These are phyloP conservation scores for Acrossocheilus fasciatus DNA, from an alignment of 2,797 vertebrate genomes.

Conservation along the genomic window DNA sequence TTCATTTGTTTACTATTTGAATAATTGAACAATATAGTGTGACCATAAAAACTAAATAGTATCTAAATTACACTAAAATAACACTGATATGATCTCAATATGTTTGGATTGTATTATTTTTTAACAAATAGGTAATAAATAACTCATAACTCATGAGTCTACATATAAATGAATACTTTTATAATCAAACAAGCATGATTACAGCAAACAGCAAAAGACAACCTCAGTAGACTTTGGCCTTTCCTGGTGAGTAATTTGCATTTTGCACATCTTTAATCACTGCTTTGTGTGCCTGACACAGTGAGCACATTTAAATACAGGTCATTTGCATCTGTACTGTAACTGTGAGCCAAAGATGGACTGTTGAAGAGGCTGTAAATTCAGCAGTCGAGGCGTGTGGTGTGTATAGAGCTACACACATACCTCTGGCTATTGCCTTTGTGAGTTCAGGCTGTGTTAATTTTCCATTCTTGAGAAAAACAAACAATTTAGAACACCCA, in stretches of 20 bases:
- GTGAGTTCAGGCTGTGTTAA: not conserved
- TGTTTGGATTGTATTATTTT: not conserved
- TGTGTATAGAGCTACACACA: not conserved
- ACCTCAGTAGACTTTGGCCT: not conserved
- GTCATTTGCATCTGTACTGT: not conserved
- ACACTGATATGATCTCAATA: not conserved
- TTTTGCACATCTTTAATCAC: not conserved
- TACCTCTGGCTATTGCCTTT: not conserved
- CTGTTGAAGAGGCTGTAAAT: not conserved
- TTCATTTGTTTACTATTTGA: not conserved
- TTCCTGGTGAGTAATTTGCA: not conserved
- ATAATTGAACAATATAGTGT: not conserved
- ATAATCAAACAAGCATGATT: not conserved
- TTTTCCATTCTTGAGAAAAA: slow-evolving; percentile 3
- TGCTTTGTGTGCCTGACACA: not conserved
- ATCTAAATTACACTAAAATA: not conserved
- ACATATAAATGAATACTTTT: not conserved
- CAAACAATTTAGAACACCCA: not conserved
- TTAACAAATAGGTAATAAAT: not conserved
- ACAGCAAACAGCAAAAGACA: not conserved
- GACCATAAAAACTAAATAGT: not conserved
- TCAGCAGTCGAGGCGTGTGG: not conserved
- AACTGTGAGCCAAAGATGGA: slow-evolving; percentile 8
- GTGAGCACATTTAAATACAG: slow-evolving; percentile 1
- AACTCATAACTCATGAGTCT: not conserved